Conservation (phyloP, 1,140 invertebrate genomes). For the Trichonephila clavata region DNA sequence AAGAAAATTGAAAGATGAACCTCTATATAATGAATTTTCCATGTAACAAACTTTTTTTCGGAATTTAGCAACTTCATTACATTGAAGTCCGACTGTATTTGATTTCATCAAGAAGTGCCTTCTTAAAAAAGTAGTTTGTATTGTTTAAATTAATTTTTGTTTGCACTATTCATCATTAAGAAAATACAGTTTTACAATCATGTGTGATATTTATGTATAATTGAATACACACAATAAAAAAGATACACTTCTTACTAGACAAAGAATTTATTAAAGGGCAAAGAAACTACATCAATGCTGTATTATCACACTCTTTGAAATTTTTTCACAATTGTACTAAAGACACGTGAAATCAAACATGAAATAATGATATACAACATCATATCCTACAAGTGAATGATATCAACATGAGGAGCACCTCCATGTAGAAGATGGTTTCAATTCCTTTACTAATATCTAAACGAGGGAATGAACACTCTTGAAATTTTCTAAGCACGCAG, state of each 20-base stretch:
- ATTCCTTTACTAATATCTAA: conserved; percentile 66
- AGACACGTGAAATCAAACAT: conserved; percentile 73
- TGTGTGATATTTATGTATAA: neutral
- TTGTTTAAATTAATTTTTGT: neutral
- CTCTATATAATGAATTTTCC: too few species aligned
- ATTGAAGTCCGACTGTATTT: too few species aligned
- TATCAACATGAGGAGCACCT: conserved; percentile 69
- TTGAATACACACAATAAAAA: neutral
- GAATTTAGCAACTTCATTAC: too few species aligned
- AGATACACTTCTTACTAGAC: conserved; percentile 61
- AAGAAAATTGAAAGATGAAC: too few species aligned
- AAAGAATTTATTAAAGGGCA: conserved; percentile 76
- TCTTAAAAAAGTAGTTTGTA: neutral
- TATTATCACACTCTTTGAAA: conserved; percentile 71
- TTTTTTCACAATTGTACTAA: conserved; percentile 73
- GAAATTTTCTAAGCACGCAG: conserved; percentile 61
- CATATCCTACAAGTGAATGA: conserved; percentile 72
- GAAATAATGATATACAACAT: conserved; percentile 74
- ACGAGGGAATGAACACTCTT: conserved; percentile 66
- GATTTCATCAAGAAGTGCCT: too few species aligned
- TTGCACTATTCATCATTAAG: neutral
- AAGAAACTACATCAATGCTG: conserved; percentile 73
- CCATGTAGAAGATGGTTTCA: conserved; percentile 46
- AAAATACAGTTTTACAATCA: neutral
- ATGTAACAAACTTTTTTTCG: too few species aligned